Evolutionary conservation across 1,140 invertebrate species (phyloP).

Genomic region (Orchestia grillus): DNA sequence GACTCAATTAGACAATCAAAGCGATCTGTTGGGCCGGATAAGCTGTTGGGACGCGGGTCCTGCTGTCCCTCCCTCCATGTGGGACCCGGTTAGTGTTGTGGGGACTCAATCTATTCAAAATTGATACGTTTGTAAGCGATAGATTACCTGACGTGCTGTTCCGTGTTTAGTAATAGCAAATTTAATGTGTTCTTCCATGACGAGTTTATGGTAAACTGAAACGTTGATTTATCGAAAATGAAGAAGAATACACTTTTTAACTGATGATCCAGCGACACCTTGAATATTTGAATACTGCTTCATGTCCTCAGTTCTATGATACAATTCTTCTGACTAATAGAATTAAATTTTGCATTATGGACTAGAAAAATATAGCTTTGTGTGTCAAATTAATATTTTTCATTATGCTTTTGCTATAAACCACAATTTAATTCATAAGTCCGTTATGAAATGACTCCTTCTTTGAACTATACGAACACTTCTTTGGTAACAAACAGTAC

Average conservation of each 20-base stretch:
- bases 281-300: background rate
- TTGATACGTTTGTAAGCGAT: background rate
- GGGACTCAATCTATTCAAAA: background rate
- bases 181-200: background rate
- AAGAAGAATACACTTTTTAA: too few species aligned
- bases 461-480: too few species aligned
- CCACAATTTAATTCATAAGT: too few species aligned
- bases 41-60: background rate
- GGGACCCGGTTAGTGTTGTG: background rate
- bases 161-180: background rate
- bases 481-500: too few species aligned
- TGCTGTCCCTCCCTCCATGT: background rate
- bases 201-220: too few species aligned
- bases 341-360: background rate
- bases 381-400: background rate
- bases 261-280: background rate
- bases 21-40: conserved; percentile 26
- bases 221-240: too few species aligned
- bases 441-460: too few species aligned
- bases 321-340: background rate
- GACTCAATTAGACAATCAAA: conserved; percentile 56
- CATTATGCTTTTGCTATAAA: too few species aligned
- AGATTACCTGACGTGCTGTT: background rate
- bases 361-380: background rate
- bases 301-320: background rate